These are phyloP conservation scores for Shinisaurus crocodilurus DNA, from an alignment of 2,113 vertebrate species.

Conservation along the genomic window DNA sequence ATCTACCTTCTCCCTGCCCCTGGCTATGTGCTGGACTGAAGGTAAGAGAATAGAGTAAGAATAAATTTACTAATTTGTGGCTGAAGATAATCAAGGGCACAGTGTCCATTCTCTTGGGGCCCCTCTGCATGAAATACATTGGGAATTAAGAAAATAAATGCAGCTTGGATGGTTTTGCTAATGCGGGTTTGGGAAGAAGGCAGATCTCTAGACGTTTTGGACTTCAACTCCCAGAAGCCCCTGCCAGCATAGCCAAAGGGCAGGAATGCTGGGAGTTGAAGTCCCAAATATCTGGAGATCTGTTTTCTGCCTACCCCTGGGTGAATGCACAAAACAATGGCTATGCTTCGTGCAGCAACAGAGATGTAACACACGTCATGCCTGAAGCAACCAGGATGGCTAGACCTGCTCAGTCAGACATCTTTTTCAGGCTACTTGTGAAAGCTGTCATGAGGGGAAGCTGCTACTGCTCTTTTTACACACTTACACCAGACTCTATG, in stretches of 20 bases:
- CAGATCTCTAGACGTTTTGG: no score
- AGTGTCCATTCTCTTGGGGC: background rate
- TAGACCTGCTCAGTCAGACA: background rate
- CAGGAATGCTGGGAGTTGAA: no score
- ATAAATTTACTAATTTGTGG: background rate
- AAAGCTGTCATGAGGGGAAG: background rate
- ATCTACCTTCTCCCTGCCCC: no score
- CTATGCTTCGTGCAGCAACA: background rate
- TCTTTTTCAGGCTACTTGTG: background rate
- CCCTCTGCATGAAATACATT: background rate
- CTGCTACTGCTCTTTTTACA: background rate
- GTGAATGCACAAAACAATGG: no score
- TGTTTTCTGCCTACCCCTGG: no score
- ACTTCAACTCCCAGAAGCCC: no score
- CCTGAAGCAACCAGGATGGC: background rate
- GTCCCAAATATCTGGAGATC: no score
- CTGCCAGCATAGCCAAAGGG: no score
- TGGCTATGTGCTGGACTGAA: no score
- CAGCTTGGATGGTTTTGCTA: background rate
- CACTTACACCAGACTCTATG: background rate
- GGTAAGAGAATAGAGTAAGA: no score
- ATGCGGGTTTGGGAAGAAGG: no score
- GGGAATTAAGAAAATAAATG: background rate
- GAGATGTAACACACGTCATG: no score
- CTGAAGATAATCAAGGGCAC: background rate